A percentile compares a stretch with the other conserved stretches of the same genome.
Evolutionary conservation across 2,888 invertebrate species (phyloP).

Genomic region (Cheilosia soror): DNA sequence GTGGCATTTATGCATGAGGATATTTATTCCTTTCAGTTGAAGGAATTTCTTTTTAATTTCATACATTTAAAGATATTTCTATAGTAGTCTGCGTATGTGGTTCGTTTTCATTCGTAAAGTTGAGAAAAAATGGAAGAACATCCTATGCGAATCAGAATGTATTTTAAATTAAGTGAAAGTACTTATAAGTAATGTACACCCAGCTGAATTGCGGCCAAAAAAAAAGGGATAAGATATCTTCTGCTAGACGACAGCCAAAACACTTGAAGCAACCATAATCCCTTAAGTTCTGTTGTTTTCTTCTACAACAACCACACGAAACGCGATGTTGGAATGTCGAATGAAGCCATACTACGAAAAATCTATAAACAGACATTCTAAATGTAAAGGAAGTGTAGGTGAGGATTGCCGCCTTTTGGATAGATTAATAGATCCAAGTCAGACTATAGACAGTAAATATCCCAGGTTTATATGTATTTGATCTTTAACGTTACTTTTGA

Average conservation of each 20-base stretch:
- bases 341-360: slow-evolving; percentile 7
- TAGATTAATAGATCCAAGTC: too few species aligned
- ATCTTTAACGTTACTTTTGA: too few species aligned
- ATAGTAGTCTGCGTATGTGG: slow-evolving; percentile 42
- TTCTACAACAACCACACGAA: slow-evolving; percentile 8
- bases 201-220: background rate
- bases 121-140: background rate
- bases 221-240: background rate
- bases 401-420: too few species aligned
- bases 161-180: slow-evolving; percentile 15
- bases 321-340: slow-evolving; percentile 16
- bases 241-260: background rate
- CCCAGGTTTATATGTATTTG: too few species aligned
- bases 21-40: slow-evolving; percentile 2
- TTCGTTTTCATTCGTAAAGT: background rate
- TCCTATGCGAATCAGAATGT: slow-evolving; percentile 1
- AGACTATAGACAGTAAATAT: too few species aligned
- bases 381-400: background rate
- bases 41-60: slow-evolving; percentile 58
- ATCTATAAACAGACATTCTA: slow-evolving; percentile 6
- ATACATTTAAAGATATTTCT: slow-evolving; percentile 24
- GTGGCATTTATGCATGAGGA: slow-evolving; percentile 39
- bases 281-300: slow-evolving; percentile 14
- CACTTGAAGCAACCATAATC: slow-evolving; percentile 30
- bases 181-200: background rate